These are phyloP conservation scores for Astreopora myriophthalma DNA, from an alignment of 64 coral and sea anemone species.

Conservation along the genomic window DNA sequence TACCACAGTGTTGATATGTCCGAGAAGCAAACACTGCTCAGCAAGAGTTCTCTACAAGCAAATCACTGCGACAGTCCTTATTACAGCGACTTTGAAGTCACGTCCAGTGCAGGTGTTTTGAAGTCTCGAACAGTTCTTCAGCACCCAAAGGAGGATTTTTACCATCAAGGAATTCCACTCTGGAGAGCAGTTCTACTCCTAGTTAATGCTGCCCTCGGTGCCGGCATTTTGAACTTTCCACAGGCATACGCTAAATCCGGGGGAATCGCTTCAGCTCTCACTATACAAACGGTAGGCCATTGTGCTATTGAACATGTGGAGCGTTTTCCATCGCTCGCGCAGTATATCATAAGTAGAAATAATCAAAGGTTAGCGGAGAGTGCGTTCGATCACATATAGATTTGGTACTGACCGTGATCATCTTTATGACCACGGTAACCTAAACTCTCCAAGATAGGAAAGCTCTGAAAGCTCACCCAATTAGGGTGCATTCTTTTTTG, in stretches of 20 bases:
- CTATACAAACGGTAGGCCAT: conserved; percentile 84
- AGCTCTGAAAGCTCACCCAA: too few species aligned
- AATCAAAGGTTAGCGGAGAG: too few species aligned
- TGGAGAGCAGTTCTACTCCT: conserved; percentile 84
- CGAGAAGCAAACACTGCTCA: conserved; percentile 32
- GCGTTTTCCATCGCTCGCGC: too few species aligned
- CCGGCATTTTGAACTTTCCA: conserved; percentile 95
- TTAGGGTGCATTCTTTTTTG: too few species aligned
- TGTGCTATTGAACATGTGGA: too few species aligned
- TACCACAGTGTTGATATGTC: conserved; percentile 33
- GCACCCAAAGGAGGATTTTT: conserved; percentile 25
- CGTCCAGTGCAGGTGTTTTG: conserved; percentile 20
- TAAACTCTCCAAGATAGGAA: too few species aligned
- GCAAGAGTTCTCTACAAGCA: neutral
- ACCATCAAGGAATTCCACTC: conserved; percentile 60
- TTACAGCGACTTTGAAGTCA: neutral
- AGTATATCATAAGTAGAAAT: too few species aligned
- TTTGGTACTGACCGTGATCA: too few species aligned
- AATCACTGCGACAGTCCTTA: neutral
- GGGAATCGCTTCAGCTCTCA: conserved; percentile 65
- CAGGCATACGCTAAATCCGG: conserved; percentile 82
- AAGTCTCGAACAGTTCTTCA: conserved; percentile 35
- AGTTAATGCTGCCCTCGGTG: conserved; percentile 83
- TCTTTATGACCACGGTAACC: too few species aligned
- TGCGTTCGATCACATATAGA: too few species aligned